phyloP scores from a whole-genome alignment of 2,113 vertebrate species.

The Nanger granti region DNA sequence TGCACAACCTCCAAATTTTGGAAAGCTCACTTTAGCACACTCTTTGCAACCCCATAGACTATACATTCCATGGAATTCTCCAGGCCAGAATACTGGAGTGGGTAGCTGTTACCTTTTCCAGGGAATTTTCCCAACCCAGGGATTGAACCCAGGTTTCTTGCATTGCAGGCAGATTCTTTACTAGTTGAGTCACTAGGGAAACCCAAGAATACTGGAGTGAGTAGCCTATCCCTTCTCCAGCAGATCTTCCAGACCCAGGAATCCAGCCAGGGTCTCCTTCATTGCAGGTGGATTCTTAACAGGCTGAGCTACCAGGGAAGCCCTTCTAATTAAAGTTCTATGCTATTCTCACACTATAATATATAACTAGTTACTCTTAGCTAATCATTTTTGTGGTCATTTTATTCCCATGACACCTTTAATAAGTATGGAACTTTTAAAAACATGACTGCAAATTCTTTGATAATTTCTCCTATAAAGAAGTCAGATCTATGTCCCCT shows the following conservation, averaged over 20 bases:
- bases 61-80: background rate
- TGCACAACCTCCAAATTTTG: background rate
- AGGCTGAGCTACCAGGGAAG: background rate
- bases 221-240: background rate
- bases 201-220: background rate
- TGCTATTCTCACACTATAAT: background rate
- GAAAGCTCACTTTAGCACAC: background rate
- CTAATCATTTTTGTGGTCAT: background rate
- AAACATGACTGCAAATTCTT: background rate
- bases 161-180: background rate
- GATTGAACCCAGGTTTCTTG: background rate
- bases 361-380: background rate
- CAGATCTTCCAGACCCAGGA: background rate
- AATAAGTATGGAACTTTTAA: background rate
- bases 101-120: background rate
- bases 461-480: background rate
- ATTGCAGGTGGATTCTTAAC: background rate
- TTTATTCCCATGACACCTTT: background rate
- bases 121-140: background rate
- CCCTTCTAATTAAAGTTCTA: background rate
- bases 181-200: background rate
- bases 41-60: background rate
- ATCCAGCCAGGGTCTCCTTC: background rate
- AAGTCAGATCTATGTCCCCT: background rate
- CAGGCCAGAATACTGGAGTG: background rate